A percentile compares a stretch with the other conserved stretches of the same genome.
Conservation (phyloP, 2,888 invertebrate species). For the Drosophila colorata region DNA sequence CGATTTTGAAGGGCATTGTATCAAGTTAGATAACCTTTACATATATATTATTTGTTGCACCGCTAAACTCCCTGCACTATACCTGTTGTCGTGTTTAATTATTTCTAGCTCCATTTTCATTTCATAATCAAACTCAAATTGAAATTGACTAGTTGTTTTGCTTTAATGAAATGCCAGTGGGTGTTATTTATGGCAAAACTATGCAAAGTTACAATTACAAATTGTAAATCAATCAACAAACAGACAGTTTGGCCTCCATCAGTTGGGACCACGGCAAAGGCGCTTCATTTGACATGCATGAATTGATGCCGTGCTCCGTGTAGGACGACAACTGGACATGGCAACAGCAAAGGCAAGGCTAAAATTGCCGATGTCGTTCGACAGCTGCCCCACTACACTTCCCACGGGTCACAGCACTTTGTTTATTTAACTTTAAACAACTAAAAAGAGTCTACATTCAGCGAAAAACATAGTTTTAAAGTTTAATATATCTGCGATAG, state of each 20-base stretch:
- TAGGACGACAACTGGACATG: slow-evolving; percentile 4
- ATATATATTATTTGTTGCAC: too few relatives aligned
- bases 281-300: slow-evolving; percentile 53
- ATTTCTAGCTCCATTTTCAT: too few relatives aligned
- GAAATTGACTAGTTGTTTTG: slow-evolving; percentile 2
- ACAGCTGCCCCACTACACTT: not conserved
- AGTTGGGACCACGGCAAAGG: not conserved
- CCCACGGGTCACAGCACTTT: not conserved
- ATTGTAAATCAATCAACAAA: slow-evolving; percentile 69
- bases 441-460: not conserved
- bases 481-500: too few relatives aligned
- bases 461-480: not conserved
- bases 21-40: too few relatives aligned
- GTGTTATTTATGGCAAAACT: slow-evolving; percentile 47
- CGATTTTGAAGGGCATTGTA: too few relatives aligned
- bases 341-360: slow-evolving; percentile 3
- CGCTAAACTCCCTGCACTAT: not conserved
- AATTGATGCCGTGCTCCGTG: slow-evolving; percentile 13
- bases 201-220: slow-evolving; percentile 20
- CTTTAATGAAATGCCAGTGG: slow-evolving; percentile 30
- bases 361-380: slow-evolving; percentile 3
- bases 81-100: too few relatives aligned
- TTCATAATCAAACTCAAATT: slow-evolving; percentile 2
- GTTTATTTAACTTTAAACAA: slow-evolving; percentile 24
- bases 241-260: slow-evolving; percentile 15